Evolutionary conservation across 2,888 invertebrate genomes (phyloP).

Genomic region (Cepaea hortensis): DNA sequence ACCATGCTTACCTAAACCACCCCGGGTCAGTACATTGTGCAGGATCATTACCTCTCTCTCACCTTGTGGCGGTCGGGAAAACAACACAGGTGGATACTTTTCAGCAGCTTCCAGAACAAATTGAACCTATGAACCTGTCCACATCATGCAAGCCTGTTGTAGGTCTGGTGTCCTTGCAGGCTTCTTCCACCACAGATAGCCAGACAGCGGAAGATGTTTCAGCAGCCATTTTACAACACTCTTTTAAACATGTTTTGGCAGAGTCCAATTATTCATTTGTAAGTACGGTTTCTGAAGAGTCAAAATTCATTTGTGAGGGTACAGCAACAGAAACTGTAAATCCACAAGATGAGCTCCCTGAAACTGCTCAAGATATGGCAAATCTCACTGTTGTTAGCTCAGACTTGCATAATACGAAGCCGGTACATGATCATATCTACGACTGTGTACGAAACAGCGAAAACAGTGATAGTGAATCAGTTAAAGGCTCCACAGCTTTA

Average conservation of each 20-base stretch:
- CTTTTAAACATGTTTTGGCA: not conserved
- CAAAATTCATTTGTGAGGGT: not conserved
- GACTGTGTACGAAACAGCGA: not conserved
- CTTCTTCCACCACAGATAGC: not conserved
- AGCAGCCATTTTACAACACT: not conserved
- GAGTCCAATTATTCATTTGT: not conserved
- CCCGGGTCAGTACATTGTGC: not conserved
- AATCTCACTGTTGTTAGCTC: not conserved
- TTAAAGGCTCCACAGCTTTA: not conserved
- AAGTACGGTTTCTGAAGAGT: not conserved
- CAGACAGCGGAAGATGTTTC: slow-evolving; percentile 30
- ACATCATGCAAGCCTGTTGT: slow-evolving; percentile 34
- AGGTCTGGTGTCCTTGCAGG: slow-evolving; percentile 10
- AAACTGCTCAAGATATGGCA: not conserved
- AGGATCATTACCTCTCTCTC: slow-evolving; percentile 9
- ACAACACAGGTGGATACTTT: not conserved
- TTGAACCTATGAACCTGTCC: slow-evolving; percentile 47
- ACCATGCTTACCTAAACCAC: not conserved
- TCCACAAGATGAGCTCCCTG: not conserved
- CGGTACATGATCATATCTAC: not conserved
- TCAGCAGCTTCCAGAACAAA: slow-evolving; percentile 41
- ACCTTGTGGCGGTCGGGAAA: not conserved
- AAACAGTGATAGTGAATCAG: not conserved
- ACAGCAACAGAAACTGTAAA: not conserved
- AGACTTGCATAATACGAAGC: not conserved